Evolutionary conservation across 2,113 vertebrate genomes (phyloP).

Genomic region (Pseudorectes ferrugineus): DNA sequence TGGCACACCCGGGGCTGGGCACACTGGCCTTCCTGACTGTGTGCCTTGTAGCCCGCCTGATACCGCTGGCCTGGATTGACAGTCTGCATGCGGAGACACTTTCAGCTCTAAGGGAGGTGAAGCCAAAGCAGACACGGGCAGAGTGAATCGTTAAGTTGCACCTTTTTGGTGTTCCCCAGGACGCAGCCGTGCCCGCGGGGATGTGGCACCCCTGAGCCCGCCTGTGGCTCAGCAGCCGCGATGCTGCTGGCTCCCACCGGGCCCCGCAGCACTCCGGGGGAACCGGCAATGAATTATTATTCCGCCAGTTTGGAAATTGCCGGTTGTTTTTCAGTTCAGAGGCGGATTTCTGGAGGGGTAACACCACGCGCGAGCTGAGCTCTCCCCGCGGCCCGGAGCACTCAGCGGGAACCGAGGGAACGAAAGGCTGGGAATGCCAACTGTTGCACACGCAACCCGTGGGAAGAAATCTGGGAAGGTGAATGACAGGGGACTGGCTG

Average conservation of each 20-base stretch:
- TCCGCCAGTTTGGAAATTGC: neutral
- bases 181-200: neutral
- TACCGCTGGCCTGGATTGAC: rapidly evolving
- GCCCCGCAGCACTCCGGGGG: neutral
- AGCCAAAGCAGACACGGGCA: neutral
- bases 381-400: neutral
- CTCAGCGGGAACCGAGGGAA: neutral
- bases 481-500: neutral
- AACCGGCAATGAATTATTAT: neutral
- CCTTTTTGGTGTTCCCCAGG: neutral
- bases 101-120: neutral
- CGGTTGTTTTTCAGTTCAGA: rapidly evolving
- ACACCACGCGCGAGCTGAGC: neutral
- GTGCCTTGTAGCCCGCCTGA: rapidly evolving
- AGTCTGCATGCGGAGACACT: rapidly evolving
- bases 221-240: neutral
- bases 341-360: neutral
- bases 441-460: rapidly evolving
- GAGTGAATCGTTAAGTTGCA: rapidly evolving
- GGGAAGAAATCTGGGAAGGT: neutral
- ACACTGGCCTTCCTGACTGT: too few relatives aligned
- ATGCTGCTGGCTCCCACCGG: neutral
- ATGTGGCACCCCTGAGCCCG: neutral
- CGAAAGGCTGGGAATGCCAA: neutral
- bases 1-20: neutral